Evolutionary conservation across 2,113 vertebrate species (phyloP).

Genomic region (Rhadina sibilatrix): DNA sequence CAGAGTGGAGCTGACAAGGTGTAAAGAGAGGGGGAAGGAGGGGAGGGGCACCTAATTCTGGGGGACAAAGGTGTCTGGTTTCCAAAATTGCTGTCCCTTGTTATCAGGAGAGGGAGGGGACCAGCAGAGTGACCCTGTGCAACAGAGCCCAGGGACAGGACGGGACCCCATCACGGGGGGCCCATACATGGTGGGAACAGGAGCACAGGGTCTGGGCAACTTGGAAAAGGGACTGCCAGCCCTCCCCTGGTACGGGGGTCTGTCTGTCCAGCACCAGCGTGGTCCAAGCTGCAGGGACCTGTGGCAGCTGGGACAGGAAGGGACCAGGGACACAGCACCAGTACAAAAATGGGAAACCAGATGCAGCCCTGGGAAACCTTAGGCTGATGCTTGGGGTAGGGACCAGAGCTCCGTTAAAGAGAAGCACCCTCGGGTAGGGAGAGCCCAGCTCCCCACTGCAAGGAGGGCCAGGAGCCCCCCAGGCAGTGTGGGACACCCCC

Average conservation of each 20-base stretch:
- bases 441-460: not conserved
- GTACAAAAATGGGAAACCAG: not conserved
- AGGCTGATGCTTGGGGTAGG: slow-evolving; percentile 30
- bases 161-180: not conserved
- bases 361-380: not conserved
- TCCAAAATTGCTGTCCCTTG: not conserved
- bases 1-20: not conserved
- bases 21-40: not conserved
- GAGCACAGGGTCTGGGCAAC: not conserved
- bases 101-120: not conserved
- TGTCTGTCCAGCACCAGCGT: not conserved
- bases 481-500: not conserved
- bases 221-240: not conserved
- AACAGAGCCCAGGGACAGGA: not conserved
- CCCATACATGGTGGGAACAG: not conserved
- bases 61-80: not conserved
- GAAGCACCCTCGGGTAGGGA: slow-evolving; percentile 15
- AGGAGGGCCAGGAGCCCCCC: not conserved
- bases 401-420: slow-evolving; percentile 31
- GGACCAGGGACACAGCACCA: not conserved
- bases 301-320: not conserved
- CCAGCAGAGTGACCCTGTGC: not conserved
- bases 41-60: not conserved
- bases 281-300: not conserved
- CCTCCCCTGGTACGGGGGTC: not conserved